Base-by-base conservation (phyloP, 2,888 invertebrate genomes). In the Nowickia ferox region DNA sequence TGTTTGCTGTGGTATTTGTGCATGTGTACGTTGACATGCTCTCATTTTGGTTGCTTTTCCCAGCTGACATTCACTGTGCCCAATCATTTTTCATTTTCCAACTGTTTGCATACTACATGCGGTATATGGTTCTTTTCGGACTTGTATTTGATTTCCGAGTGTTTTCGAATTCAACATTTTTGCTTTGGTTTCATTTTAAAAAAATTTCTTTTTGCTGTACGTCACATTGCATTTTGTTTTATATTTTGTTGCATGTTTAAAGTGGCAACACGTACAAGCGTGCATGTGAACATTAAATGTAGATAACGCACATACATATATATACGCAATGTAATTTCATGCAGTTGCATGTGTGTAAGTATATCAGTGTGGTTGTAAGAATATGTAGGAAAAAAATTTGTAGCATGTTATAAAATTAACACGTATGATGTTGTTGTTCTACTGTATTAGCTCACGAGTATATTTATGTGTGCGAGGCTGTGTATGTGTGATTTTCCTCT, bases 331-430 rank as follows among this genome's bases (percentile, higher is more conserved):
- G 22, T 63, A 22, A 1, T 51, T 22, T 10, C 38, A 5, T 55
- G 13, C 30, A 30, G 4, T 30, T 1, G 30, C 1, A 40, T 1
- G 38, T 46, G 19, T 63, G 42, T 19, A 59, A 61, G 42, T 55
- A 15, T 69, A 63, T 76, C n/a, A 48, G 66, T 72, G 63, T 68
- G 9, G 30, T 30, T 51, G 65, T 61, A 65, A 22, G 30, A 40
- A 42, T 19, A 38, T 42, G 22, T 51, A 59, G 19, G 48, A 30
- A 30, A 6, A 30, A 30, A 76, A 55, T 71, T 72, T 71, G 77
- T 59, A 66, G 44, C 63, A 66, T 72, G 66, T 81, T 74, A 85
- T 77, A 77, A 78, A 85, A 78, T 85, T 85, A 85, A 78, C 74
- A 85, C 68, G 44, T 74, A 69, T 46, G 30, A 59, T 42, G 61